Conservation (phyloP, 2,888 invertebrate genomes). For the Pristionchus mayeri region DNA sequence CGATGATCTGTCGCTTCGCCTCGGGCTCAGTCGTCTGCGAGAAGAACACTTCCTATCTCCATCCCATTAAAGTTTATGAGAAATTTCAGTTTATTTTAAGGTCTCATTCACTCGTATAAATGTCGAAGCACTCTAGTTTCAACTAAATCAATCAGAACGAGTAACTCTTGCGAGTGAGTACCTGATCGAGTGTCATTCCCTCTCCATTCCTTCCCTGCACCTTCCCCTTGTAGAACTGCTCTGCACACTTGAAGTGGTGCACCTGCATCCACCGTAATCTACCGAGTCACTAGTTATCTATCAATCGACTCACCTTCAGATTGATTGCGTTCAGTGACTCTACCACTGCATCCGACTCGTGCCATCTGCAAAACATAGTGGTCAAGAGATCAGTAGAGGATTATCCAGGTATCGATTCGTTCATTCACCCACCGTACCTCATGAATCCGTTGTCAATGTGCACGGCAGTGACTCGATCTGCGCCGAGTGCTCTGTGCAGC, state of each 20-base stretch:
- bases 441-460: constrained; percentile 99
- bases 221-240: constrained; percentile 65
- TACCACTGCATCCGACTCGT: constrained; percentile 90
- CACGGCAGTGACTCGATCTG: constrained; percentile 88
- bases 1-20: constrained; percentile 97
- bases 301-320: constrained; percentile 55
- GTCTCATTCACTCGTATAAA: not conserved
- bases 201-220: constrained; percentile 52
- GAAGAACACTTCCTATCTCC: constrained; percentile 79
- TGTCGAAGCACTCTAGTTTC: too few species aligned
- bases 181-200: constrained; percentile 60
- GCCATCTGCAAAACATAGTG: constrained; percentile 40
- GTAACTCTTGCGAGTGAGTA: too few species aligned
- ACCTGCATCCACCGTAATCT: not conserved
- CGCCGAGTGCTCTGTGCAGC: constrained; percentile 88
- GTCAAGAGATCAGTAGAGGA: not conserved
- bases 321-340: constrained; percentile 65
- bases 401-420: not conserved
- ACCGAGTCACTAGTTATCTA: not conserved
- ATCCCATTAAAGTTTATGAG: not conserved
- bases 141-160: too few species aligned
- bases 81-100: not conserved
- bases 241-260: constrained; percentile 57
- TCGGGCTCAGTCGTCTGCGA: constrained; percentile 92
- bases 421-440: constrained; percentile 79